Conservation (phyloP, 2,888 invertebrate genomes). For the Troides oblongomaculatus region DNA sequence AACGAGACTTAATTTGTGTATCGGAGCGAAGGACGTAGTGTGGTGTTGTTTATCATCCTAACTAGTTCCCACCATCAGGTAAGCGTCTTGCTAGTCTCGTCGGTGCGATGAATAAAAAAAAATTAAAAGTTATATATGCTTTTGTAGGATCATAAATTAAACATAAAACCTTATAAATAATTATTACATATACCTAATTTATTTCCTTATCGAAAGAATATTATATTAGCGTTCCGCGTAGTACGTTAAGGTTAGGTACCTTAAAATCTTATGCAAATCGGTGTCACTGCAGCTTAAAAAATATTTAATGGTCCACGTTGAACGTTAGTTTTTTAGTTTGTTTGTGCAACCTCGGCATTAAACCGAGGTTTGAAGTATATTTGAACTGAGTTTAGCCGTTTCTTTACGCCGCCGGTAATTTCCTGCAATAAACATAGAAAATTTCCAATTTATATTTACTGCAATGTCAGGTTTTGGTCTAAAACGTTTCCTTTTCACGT, state of each 20-base stretch:
- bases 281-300: not conserved
- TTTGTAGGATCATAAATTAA: too few relatives aligned
- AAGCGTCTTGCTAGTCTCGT: too few relatives aligned
- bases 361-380: constrained; percentile 16
- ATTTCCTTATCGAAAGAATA: not conserved
- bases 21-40: too few relatives aligned
- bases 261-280: constrained; percentile 17
- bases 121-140: too few relatives aligned
- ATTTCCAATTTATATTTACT: constrained; percentile 9
- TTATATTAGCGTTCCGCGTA: not conserved
- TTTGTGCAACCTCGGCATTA: constrained; percentile 18
- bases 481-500: too few relatives aligned
- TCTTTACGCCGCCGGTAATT: constrained; percentile 2
- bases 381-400: constrained; percentile 10
- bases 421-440: constrained; percentile 4
- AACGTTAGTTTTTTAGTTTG: constrained; percentile 16
- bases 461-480: not conserved
- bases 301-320: constrained; percentile 15
- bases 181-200: not conserved
- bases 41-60: too few relatives aligned
- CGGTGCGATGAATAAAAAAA: too few relatives aligned
- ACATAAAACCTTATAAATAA: too few relatives aligned
- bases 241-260: not conserved
- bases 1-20: too few relatives aligned
- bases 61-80: too few relatives aligned